Percentiles rank a stretch among this genome's conserved stretches.
Conservation (phyloP, 2,113 vertebrate species). For the Stictonetta naevosa region DNA sequence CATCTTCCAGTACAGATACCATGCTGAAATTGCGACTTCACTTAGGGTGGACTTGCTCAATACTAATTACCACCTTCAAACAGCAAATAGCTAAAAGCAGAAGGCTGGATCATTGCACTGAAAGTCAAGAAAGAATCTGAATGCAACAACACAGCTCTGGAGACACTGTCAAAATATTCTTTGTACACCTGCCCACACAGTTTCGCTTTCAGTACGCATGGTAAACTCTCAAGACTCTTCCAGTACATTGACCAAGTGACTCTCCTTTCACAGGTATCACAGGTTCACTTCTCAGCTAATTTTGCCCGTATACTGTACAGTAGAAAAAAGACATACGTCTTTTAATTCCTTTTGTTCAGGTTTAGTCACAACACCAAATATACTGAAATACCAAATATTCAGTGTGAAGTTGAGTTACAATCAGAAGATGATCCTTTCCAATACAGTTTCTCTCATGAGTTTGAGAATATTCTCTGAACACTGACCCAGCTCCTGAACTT, state of each 20-base stretch:
- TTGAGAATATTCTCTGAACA: background rate
- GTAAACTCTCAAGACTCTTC: background rate
- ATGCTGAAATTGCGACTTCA: accelerated
- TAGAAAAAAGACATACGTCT: background rate
- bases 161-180: background rate
- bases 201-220: background rate
- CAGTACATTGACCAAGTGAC: background rate
- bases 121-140: background rate
- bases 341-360: background rate
- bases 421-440: background rate
- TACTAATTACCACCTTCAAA: background rate
- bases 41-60: background rate
- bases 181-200: background rate
- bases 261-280: background rate
- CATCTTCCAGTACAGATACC: background rate
- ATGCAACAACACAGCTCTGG: background rate
- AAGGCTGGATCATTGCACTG: background rate
- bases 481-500: background rate
- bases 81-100: background rate
- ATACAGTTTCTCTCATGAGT: background rate
- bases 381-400: background rate
- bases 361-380: background rate
- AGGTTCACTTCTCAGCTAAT: background rate
- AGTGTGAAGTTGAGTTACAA: background rate
- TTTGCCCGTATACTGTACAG: background rate